Percentiles rank a stretch among this genome's conserved stretches.
phyloP scores from a whole-genome alignment of 2,113 vertebrate genomes.

The Platycercus adscitus region DNA sequence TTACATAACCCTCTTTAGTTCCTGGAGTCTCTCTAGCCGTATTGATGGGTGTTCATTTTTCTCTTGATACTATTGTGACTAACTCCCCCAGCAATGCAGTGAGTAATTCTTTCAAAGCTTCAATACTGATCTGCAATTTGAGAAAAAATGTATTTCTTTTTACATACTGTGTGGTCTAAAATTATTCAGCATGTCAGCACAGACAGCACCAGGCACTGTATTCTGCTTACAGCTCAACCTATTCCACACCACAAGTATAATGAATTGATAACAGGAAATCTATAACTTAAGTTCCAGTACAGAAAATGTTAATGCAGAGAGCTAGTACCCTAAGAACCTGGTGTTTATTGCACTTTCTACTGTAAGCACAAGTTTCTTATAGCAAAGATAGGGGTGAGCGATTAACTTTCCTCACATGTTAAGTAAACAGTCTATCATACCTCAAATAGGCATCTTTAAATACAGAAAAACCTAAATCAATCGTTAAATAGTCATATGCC shows the following conservation, averaged over 20 bases:
- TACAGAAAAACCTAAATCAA: background rate
- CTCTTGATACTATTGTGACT: background rate
- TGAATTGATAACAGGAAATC: conserved; percentile 70
- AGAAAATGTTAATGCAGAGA: conserved; percentile 56
- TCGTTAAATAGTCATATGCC: background rate
- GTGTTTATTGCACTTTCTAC: conserved; percentile 50
- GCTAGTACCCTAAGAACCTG: conserved; percentile 12
- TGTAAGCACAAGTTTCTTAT: conserved; percentile 28
- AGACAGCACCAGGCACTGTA: background rate
- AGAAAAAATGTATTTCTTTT: background rate
- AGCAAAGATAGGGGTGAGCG: background rate
- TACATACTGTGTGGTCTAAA: background rate
- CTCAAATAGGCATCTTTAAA: background rate
- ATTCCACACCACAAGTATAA: conserved; percentile 7
- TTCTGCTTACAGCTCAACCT: conserved; percentile 21
- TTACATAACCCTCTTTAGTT: background rate
- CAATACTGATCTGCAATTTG: background rate
- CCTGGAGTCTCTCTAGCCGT: background rate
- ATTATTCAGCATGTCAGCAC: conserved; percentile 2
- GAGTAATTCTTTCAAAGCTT: background rate
- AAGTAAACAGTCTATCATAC: background rate
- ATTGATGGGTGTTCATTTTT: background rate
- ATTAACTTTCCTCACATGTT: conserved; percentile 22
- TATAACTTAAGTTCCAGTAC: conserved; percentile 4
- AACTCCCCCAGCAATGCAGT: background rate